These are phyloP conservation scores for Phyllotreta striolata DNA, from an alignment of 2,888 invertebrate species.

Conservation along the genomic window DNA sequence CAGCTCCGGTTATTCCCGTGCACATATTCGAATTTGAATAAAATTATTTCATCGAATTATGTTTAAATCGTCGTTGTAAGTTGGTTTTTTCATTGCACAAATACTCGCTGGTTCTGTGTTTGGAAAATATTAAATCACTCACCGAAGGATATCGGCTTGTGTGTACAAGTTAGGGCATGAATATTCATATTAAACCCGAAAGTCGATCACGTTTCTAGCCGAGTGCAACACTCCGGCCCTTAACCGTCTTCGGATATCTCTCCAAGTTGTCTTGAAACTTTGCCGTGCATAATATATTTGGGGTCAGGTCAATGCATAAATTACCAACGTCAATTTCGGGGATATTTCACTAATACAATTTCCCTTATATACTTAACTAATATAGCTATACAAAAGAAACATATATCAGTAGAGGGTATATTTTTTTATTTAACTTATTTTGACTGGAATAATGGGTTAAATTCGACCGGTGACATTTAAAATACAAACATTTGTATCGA, in stretches of 20 bases:
- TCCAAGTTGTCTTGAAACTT: constrained; percentile 14
- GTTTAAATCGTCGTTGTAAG: too few relatives aligned
- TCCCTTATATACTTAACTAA: too few relatives aligned
- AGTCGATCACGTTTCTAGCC: constrained; percentile 12
- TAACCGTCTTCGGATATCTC: constrained; percentile 13
- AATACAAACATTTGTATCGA: neutral
- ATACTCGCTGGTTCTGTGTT: neutral
- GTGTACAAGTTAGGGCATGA: constrained; percentile 27
- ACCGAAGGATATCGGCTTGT: constrained; percentile 15
- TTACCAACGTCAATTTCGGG: constrained; percentile 3
- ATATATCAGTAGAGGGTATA: too few relatives aligned
- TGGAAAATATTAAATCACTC: constrained; percentile 10
- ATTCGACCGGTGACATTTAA: neutral
- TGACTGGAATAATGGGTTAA: too few relatives aligned
- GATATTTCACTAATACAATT: neutral
- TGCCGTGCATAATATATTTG: constrained; percentile 23
- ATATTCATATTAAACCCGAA: constrained; percentile 24
- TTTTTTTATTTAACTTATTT: too few relatives aligned
- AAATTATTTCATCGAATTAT: too few relatives aligned
- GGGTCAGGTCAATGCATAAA: constrained; percentile 5
- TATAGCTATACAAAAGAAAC: too few relatives aligned
- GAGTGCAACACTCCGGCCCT: constrained; percentile 6
- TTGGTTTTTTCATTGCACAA: too few relatives aligned
- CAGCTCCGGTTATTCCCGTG: too few relatives aligned
- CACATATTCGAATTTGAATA: too few relatives aligned